Evolutionary conservation across 2,797 vertebrate species (phyloP), one percentile per base, ranked within the genome.

Genomic region (Thalassophryne amazonica): DNA sequence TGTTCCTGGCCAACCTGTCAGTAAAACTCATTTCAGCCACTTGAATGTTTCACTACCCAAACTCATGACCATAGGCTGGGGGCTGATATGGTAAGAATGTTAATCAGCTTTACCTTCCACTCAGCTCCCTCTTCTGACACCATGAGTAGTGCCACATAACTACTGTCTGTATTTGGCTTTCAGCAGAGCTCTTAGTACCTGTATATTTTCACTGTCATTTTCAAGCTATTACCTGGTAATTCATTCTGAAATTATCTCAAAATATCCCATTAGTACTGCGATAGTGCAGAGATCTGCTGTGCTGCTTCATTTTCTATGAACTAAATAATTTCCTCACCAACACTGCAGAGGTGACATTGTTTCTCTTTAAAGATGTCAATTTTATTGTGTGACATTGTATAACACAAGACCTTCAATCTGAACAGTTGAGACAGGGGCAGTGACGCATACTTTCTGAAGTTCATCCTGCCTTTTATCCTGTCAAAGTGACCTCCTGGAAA

Each of bases 381-480:
- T 24, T 45, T 23, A n/a, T 30, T 17, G 31, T 7, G 0, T 3
- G 14, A 40, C n/a, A n/a, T 21, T 9, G 23, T 22, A 10, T 22
- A 16, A n/a, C 25, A 33, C 21, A 31, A n/a, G 24, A 24, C 20
- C 17, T n/a, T 38, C 37, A 15, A 48, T 45, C 31, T 51, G 45
- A 47, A 54, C n/a, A 31, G 36, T 12, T 40, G 35, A 52, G 28
- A 28, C 34, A 20, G 28, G 28, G 19, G 16, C 48, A 66, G 23
- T 24, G 56, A 61, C 19, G 53, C 18, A 3, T 46, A 21, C 20
- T n/a, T 20, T 18, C 15, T 22, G 42, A 39, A 60, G 62, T 75
- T 69, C 64, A 79, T 78, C 37, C 31, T 64, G 65, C 38, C 40
- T 61, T 60, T 56, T 50, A 45, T 46, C 19, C 45, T 61, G 50